Conservation (phyloP, 2,888 invertebrate species). For the Pseudoips prasinana region DNA sequence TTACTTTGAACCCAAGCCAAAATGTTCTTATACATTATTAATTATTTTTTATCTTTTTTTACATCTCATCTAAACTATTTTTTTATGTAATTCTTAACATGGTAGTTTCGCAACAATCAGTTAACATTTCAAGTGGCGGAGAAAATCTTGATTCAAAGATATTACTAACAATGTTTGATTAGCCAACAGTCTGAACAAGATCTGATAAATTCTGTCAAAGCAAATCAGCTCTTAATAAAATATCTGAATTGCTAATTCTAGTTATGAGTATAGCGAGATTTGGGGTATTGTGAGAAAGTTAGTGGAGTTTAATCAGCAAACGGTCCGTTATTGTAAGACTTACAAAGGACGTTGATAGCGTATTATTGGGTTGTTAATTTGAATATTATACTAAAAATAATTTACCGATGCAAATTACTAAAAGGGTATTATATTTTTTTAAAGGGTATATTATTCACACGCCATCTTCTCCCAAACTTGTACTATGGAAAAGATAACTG, state of each 20-base stretch:
- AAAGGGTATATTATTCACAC: no score
- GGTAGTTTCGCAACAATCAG: neutral
- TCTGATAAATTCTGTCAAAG: constrained; percentile 17
- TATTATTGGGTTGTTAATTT: no score
- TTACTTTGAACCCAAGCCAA: no score
- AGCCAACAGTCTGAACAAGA: constrained; percentile 1
- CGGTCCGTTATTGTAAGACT: constrained; percentile 7
- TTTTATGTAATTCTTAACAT: no score
- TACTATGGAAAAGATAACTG: no score
- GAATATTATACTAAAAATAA: no score
- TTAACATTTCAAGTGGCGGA: neutral
- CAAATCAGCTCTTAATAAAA: constrained; percentile 14
- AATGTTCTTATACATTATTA: no score
- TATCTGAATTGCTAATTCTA: constrained; percentile 26
- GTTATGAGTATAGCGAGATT: constrained; percentile 21
- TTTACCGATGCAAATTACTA: no score
- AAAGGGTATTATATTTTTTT: no score
- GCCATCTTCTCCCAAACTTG: no score
- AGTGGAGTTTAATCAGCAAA: constrained; percentile 17
- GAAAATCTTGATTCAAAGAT: constrained; percentile 11
- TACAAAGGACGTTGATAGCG: neutral
- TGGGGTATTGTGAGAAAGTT: constrained; percentile 16
- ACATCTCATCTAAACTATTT: no score
- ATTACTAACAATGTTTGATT: constrained; percentile 14
- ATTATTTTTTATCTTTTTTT: no score